These are phyloP conservation scores for Trichogramma evanescens DNA, from an alignment of 2,888 invertebrate genomes.

Conservation along the genomic window DNA sequence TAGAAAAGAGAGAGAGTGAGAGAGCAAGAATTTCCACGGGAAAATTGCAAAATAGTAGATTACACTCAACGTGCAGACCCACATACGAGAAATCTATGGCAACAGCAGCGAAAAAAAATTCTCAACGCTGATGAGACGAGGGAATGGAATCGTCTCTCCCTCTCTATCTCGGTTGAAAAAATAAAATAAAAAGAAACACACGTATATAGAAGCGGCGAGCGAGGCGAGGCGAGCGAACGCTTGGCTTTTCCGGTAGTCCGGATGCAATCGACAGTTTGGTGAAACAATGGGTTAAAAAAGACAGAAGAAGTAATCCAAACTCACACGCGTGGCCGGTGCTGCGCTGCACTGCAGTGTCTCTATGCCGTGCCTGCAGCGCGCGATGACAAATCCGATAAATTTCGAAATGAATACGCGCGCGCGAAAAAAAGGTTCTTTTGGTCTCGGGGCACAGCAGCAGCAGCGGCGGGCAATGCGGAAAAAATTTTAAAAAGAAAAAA, in stretches of 20 bases:
- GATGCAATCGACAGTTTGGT: conserved; percentile 16
- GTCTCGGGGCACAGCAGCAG: no score
- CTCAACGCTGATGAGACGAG: conserved; percentile 11
- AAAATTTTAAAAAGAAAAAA: no score
- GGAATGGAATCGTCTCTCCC: background rate
- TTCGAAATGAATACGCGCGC: background rate
- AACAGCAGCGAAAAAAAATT: conserved; percentile 2
- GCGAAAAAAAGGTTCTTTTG: no score
- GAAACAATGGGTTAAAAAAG: conserved; percentile 3
- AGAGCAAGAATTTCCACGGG: background rate
- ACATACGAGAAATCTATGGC: background rate
- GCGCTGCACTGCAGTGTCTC: background rate
- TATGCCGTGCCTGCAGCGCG: background rate
- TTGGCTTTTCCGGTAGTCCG: background rate
- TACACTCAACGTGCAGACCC: no score
- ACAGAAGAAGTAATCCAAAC: conserved; percentile 4
- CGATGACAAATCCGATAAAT: background rate
- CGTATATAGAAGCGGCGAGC: no score
- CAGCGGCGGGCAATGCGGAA: no score
- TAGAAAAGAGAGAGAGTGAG: no score
- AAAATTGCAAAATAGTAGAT: background rate
- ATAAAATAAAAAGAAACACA: background rate
- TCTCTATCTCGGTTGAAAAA: no score
- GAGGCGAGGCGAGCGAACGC: background rate
- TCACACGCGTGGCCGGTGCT: background rate